Base-by-base conservation (phyloP, 1,140 invertebrate genomes). In the Zaprionus capensis region DNA sequence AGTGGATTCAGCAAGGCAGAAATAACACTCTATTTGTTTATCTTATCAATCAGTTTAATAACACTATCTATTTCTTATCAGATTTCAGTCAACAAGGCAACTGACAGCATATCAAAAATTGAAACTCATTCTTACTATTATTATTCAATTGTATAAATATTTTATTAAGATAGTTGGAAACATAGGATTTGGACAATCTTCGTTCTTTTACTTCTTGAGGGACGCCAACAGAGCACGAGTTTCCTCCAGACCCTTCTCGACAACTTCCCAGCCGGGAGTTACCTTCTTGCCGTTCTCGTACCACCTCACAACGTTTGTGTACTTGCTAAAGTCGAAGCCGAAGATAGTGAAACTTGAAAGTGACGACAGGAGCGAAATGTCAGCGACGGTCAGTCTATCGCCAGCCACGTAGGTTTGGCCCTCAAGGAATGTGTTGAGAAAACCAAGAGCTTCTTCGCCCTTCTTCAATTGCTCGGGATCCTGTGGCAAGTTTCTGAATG, bases 211-310 rank as follows among this genome's bases (percentile, higher is more conserved):
- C 46, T 51, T 24, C 5, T 20, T 20, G 9, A 4, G 46, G 20
- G 46, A 12, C 0, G 46, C 46, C 22, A 51, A 5, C 0, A 51
- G 3, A 22, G 17, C 46, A 24, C 17, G 20, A 20, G 46, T 24
- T 26, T 22, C 26, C 26, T 20, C 20, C 22, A 67, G 12, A 38
- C 24, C 24, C 34, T 72, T 67, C 22, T 72, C 55, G 11, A 66
- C 71, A 12, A 80, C 63, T 2, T 84, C 77, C 81, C 81, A 84
- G 12, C 82, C 82, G 3, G 81, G 82, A 44, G 74, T 69, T 2
- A 59, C 49, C 24, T 84, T 84, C 41, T 70, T 71, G 5, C 59
- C 69, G 24, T 78, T 71, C 1, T 67, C 63, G 20, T 81, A 84
- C 82, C 82, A 84, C 14, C n/a, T 69, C 5, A 7, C 31, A 12